Percentiles rank a stretch among this genome's conserved stretches.
Conservation (phyloP, 92 coral and sea anemone genomes). For the Isaurus tuberculatus region DNA sequence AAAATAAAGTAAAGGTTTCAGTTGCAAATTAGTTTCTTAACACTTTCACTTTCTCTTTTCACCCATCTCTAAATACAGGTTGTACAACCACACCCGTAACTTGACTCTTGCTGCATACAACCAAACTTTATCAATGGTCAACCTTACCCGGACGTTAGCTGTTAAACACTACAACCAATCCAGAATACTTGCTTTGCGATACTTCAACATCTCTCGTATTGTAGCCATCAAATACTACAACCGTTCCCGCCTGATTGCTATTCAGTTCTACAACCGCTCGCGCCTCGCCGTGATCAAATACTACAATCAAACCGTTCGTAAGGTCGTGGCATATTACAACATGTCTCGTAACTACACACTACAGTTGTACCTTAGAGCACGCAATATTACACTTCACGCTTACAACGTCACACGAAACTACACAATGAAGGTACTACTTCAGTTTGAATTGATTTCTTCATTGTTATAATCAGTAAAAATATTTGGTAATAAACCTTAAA, state of each 20-base stretch:
- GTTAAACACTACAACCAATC: conserved; percentile 66
- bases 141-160: conserved; percentile 51
- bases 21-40: neutral
- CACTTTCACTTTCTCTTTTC: neutral
- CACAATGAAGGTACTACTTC: conserved; percentile 27
- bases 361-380: conserved; percentile 57
- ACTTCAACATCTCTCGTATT: conserved; percentile 73
- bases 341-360: conserved; percentile 67
- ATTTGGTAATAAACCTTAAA: neutral
- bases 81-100: conserved; percentile 74
- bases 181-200: conserved; percentile 57
- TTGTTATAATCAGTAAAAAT: neutral
- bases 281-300: conserved; percentile 54
- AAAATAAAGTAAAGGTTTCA: neutral
- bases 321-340: conserved; percentile 63
- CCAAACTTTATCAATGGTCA: conserved; percentile 56
- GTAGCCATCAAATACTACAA: conserved; percentile 62
- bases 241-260: conserved; percentile 64
- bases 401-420: conserved; percentile 35
- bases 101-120: conserved; percentile 72
- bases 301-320: conserved; percentile 63
- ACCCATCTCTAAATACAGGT: neutral
- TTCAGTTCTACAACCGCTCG: conserved; percentile 59
- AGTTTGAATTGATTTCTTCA: neutral
- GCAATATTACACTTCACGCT: conserved; percentile 12